phyloP scores from a whole-genome alignment of 2,113 vertebrate species.

The Tyrannus savana region DNA sequence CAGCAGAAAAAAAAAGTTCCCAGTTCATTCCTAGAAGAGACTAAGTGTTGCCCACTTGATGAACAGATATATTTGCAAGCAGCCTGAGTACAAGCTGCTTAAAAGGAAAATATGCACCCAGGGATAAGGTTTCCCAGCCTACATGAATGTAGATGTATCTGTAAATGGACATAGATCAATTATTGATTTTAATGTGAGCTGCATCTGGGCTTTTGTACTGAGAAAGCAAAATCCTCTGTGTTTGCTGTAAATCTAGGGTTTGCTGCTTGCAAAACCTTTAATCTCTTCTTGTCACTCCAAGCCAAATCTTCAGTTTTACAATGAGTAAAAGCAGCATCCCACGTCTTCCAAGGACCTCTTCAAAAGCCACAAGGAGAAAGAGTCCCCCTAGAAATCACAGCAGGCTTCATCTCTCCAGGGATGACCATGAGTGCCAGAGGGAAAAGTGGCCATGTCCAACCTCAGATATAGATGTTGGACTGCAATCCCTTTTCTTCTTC shows the following conservation, averaged over 20 bases:
- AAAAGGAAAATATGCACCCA: neutral
- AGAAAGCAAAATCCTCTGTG: neutral
- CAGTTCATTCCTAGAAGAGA: constrained; percentile 3
- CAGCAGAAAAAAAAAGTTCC: neutral
- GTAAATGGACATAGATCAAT: neutral
- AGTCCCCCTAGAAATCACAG: neutral
- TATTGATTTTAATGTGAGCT: constrained; percentile 26
- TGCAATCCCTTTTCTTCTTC: neutral
- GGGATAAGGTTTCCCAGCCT: neutral
- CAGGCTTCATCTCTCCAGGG: neutral
- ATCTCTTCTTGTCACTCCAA: neutral
- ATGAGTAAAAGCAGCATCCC: neutral
- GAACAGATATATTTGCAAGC: neutral
- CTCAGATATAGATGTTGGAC: neutral
- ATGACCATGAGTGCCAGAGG: neutral
- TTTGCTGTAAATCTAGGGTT: neutral
- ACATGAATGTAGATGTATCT: neutral
- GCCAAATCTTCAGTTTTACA: neutral
- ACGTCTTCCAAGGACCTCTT: neutral
- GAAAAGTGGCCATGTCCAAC: neutral
- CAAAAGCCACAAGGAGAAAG: neutral
- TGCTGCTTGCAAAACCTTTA: constrained; percentile 1
- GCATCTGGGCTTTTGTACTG: neutral
- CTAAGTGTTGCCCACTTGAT: neutral
- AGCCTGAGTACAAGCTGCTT: neutral